Evolutionary conservation across 2,888 invertebrate species (phyloP).

Genomic region (Eutolmus rufibarbis): DNA sequence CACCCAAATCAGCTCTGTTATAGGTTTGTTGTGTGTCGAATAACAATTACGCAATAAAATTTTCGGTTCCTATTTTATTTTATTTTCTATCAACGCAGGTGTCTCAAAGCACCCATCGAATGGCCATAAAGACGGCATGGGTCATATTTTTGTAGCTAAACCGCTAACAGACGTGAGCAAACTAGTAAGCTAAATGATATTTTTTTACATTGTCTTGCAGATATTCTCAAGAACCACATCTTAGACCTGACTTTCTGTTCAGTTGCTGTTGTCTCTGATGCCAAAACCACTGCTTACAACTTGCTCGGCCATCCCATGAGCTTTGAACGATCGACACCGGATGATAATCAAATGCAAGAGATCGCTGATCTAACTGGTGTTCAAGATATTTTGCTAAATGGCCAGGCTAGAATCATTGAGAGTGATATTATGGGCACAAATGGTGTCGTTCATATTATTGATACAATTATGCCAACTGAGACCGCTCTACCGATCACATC

Average conservation of each 20-base stretch:
- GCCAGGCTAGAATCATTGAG: slow-evolving; percentile 67
- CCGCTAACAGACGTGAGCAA: neutral
- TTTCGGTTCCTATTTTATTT: neutral
- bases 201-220: slow-evolving; percentile 58
- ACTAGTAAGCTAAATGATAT: neutral
- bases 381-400: slow-evolving; percentile 67
- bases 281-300: slow-evolving; percentile 60
- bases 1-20: neutral
- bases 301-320: slow-evolving; percentile 59
- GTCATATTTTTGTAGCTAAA: neutral
- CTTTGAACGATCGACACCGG: slow-evolving; percentile 59
- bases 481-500: slow-evolving; percentile 62
- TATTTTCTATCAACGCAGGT: neutral
- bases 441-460: slow-evolving; percentile 76
- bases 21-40: neutral
- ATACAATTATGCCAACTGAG: slow-evolving; percentile 71
- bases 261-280: slow-evolving; percentile 66
- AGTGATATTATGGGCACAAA: slow-evolving; percentile 73
- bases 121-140: neutral
- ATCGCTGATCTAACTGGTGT: slow-evolving; percentile 63
- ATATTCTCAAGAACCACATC: slow-evolving; percentile 72
- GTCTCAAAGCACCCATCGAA: neutral
- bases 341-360: slow-evolving; percentile 65
- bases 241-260: slow-evolving; percentile 73
- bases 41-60: neutral